A percentile compares a stretch with the other conserved stretches of the same genome.
Conservation (phyloP, 2,888 invertebrate genomes). For the Oasisia sp. region DNA sequence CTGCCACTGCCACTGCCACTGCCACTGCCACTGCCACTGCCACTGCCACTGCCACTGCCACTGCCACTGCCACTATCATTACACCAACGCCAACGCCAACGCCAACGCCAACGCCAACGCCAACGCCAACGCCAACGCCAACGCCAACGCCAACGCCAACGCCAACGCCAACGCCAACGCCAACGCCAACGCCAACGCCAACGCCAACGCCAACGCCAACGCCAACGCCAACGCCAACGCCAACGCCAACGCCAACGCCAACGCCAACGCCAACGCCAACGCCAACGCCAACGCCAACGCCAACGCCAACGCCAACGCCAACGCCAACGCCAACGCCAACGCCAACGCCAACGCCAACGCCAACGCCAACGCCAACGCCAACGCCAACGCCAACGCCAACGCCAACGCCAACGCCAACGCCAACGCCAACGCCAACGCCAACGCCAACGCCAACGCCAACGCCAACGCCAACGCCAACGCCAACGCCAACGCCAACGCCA, state of each 20-base stretch:
- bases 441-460: conserved; percentile 28
- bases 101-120: background rate
- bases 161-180: conserved; percentile 30
- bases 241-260: conserved; percentile 23
- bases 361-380: too few species aligned
- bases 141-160: background rate
- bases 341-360: too few species aligned
- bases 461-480: conserved; percentile 20
- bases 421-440: conserved; percentile 19
- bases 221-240: background rate
- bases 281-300: background rate
- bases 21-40: background rate
- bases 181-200: too few species aligned
- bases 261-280: conserved; percentile 8
- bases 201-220: too few species aligned
- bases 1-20: background rate
- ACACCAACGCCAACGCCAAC: background rate
- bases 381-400: background rate
- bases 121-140: background rate
- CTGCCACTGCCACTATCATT: background rate
- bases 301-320: background rate
- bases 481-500: conserved; percentile 8
- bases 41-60: too few species aligned
- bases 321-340: background rate
- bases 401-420: conserved; percentile 13